Evolutionary conservation across 2,113 vertebrate genomes (phyloP).

Genomic region (Chaetorhynchus papuensis): DNA sequence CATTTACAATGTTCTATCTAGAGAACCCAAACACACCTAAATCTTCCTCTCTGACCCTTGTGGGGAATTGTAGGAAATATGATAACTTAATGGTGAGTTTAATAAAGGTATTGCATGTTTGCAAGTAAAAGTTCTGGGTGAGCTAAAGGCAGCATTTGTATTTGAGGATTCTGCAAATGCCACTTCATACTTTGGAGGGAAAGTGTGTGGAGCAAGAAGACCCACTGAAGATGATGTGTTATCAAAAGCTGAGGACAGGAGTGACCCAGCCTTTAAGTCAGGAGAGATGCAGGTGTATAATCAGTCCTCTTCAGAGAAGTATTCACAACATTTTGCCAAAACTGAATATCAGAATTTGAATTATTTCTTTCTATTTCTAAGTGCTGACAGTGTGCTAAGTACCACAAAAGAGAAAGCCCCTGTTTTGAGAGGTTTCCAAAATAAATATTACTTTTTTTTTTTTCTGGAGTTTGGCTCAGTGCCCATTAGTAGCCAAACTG

Average conservation of each 20-base stretch:
- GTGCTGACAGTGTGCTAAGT: background rate
- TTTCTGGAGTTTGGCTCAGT: background rate
- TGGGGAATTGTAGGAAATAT: background rate
- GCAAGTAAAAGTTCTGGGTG: background rate
- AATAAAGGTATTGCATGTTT: background rate
- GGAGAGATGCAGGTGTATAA: background rate
- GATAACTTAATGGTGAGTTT: background rate
- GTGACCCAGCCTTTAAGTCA: background rate
- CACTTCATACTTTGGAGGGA: background rate
- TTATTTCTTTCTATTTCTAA: background rate
- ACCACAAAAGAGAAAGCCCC: background rate
- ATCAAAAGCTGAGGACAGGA: background rate
- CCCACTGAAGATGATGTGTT: background rate
- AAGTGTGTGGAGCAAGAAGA: background rate
- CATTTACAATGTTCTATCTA: background rate
- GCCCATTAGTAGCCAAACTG: conserved; percentile 3
- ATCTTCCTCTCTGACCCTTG: background rate
- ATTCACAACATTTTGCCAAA: background rate
- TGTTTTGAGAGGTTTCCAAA: conserved; percentile 34
- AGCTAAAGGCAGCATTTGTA: background rate
- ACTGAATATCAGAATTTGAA: background rate
- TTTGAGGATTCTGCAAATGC: background rate
- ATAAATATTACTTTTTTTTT: background rate
- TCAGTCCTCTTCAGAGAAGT: background rate
- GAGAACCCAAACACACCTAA: background rate